These are phyloP conservation scores for Salvelinus fontinalis DNA, from an alignment of 2,113 vertebrate species.

Conservation along the genomic window DNA sequence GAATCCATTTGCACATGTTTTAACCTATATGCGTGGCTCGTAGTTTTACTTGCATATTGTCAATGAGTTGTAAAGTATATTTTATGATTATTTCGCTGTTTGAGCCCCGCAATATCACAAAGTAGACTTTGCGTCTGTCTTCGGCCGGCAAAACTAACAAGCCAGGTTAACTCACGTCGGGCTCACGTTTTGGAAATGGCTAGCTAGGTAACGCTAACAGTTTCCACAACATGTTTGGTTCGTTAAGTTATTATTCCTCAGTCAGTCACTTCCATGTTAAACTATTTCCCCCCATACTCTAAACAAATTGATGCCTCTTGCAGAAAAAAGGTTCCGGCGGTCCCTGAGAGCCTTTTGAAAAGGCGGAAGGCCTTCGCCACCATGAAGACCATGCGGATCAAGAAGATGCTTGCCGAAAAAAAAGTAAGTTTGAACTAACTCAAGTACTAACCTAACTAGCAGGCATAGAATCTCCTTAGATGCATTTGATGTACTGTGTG, in stretches of 20 bases:
- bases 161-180: neutral
- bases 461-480: too few species aligned
- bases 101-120: neutral
- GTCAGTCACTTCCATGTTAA: neutral
- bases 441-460: neutral
- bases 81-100: neutral
- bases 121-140: too few species aligned
- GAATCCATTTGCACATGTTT: neutral
- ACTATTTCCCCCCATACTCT: fast-evolving
- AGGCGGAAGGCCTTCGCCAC: conserved; percentile 90
- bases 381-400: conserved; percentile 83
- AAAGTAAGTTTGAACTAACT: conserved; percentile 66
- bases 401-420: conserved; percentile 84
- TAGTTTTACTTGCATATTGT: neutral
- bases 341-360: conserved; percentile 95
- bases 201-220: neutral
- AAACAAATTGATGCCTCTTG: neutral
- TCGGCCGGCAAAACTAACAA: too few species aligned
- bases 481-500: neutral
- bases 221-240: neutral
- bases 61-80: neutral
- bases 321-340: conserved; percentile 88
- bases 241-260: neutral
- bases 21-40: neutral
- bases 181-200: neutral